These are phyloP conservation scores for Chelonoidis abingdonii DNA, from an alignment of 2,113 vertebrate species.

Conservation along the genomic window DNA sequence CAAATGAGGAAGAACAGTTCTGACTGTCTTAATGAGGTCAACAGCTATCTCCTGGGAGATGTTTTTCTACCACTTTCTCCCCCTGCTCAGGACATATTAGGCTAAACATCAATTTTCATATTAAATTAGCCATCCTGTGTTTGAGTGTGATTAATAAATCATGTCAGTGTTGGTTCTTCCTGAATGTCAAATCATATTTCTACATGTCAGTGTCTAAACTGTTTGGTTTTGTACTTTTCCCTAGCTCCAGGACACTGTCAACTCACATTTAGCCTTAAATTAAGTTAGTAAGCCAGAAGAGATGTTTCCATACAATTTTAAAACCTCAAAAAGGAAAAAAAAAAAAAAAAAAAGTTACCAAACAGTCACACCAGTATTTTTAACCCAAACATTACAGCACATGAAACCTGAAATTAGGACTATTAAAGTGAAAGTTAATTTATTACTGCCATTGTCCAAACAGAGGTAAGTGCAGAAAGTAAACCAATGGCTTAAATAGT, in stretches of 20 bases:
- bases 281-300: constrained; percentile 6
- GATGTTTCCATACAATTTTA: background rate
- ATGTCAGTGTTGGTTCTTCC: constrained; percentile 5
- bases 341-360: background rate
- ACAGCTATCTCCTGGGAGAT: constrained; percentile 37
- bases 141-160: constrained; percentile 55
- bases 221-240: constrained; percentile 12
- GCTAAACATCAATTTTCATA: constrained; percentile 11
- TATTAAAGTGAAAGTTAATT: background rate
- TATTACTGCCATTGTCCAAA: background rate
- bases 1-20: constrained; percentile 46
- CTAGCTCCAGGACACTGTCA: constrained; percentile 15
- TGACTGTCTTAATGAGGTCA: constrained; percentile 42
- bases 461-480: background rate
- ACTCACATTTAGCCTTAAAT: constrained; percentile 14
- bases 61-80: constrained; percentile 11
- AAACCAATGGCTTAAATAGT: background rate
- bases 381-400: background rate
- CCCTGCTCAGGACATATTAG: constrained; percentile 48
- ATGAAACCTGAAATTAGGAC: background rate
- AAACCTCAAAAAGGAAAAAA: background rate
- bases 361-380: background rate
- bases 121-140: background rate
- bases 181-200: constrained; percentile 43
- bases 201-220: constrained; percentile 34